Conservation (phyloP, 30 jellyfish, hydroid and myxozoan genomes). For the Clytia hemisphaerica region DNA sequence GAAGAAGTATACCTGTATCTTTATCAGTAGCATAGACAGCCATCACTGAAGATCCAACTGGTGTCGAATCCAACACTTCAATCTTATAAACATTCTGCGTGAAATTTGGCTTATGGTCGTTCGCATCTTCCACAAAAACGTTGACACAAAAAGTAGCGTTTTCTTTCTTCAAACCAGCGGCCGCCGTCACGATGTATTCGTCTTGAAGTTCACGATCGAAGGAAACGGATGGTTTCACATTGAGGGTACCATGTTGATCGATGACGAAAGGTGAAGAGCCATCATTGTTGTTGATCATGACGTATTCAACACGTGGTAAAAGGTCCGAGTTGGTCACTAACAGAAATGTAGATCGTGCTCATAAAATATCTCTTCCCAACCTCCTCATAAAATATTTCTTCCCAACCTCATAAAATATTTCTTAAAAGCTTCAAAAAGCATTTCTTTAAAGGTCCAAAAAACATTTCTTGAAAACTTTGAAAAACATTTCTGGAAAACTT, state of each 20-base stretch:
- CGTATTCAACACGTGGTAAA: neutral
- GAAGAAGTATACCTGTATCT: slow-evolving; percentile 41
- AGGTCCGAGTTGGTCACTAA: slow-evolving; percentile 30
- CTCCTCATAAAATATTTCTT: neutral
- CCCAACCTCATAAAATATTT: neutral
- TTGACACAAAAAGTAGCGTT: slow-evolving; percentile 30
- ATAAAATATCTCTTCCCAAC: neutral
- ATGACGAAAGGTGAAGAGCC: slow-evolving; percentile 20
- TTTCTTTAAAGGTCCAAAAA: too few species aligned
- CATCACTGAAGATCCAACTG: slow-evolving; percentile 35
- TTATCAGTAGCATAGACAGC: slow-evolving; percentile 54
- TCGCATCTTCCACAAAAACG: slow-evolving; percentile 59
- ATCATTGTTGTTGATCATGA: slow-evolving; percentile 4
- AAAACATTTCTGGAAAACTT: too few species aligned
- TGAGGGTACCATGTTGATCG: slow-evolving; percentile 21
- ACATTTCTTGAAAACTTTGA: too few species aligned
- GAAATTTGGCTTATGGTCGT: slow-evolving; percentile 75
- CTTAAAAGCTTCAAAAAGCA: too few species aligned
- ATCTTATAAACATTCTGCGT: slow-evolving; percentile 33
- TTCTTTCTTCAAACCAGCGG: slow-evolving; percentile 20
- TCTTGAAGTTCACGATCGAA: slow-evolving; percentile 29
- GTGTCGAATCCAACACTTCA: slow-evolving; percentile 43
- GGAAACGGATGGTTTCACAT: slow-evolving; percentile 13
- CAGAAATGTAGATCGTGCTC: neutral
- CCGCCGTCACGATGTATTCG: slow-evolving; percentile 28